Percentiles rank a stretch among this genome's conserved stretches.
phyloP scores from a whole-genome alignment of 2,113 vertebrate genomes.

The Phodopus roborovskii region DNA sequence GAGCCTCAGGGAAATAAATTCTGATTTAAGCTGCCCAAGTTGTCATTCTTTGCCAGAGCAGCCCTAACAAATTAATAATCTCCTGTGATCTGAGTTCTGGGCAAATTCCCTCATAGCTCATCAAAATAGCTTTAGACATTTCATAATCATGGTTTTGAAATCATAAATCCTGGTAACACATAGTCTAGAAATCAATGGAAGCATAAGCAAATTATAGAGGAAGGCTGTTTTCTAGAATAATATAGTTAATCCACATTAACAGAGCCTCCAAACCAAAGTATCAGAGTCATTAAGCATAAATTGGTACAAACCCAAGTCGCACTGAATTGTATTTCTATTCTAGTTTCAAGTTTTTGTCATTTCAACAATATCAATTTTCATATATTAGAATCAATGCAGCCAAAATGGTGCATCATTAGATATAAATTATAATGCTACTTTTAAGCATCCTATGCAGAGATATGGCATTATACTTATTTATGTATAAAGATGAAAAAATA shows the following conservation, averaged over 20 bases:
- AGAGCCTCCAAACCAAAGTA: background rate
- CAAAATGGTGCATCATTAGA: slow-evolving; percentile 1
- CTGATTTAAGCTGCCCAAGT: background rate
- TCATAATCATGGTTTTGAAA: background rate
- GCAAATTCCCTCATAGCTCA: background rate
- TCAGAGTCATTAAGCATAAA: background rate
- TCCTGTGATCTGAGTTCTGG: background rate
- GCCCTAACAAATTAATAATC: background rate
- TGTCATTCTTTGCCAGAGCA: background rate
- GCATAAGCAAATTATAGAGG: background rate
- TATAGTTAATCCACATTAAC: background rate
- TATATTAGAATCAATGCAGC: background rate
- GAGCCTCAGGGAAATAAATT: background rate
- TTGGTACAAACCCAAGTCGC: background rate
- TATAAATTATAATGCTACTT: background rate
- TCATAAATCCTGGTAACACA: background rate
- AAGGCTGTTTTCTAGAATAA: background rate
- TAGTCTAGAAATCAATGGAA: background rate
- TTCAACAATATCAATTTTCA: background rate
- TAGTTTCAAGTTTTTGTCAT: background rate
- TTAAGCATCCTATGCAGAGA: background rate
- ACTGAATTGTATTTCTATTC: background rate
- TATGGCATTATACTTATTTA: background rate
- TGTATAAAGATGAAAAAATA: background rate
- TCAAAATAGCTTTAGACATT: background rate